Evolutionary conservation across 2,888 invertebrate genomes (phyloP).

Genomic region (Teinopalpus imperialis): DNA sequence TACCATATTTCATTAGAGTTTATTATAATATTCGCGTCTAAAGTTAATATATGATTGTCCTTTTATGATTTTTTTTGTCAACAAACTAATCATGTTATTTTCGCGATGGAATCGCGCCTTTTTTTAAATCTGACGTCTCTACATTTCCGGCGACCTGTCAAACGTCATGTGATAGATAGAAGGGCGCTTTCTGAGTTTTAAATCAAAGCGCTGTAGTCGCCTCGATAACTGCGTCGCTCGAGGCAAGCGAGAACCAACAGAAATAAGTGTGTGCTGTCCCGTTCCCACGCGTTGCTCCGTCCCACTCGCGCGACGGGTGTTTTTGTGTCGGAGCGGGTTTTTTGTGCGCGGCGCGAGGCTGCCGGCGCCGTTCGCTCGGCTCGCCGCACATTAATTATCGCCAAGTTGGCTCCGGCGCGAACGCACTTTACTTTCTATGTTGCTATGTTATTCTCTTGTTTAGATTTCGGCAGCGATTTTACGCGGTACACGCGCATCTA

Average conservation of each 20-base stretch:
- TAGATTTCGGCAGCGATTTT: slow-evolving; percentile 42
- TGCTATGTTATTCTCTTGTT: slow-evolving; percentile 47
- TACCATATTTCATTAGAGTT: no score
- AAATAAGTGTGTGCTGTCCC: slow-evolving; percentile 65
- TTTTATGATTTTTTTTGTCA: neutral
- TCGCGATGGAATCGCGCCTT: slow-evolving; percentile 60
- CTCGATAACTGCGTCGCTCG: slow-evolving; percentile 72
- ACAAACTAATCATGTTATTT: slow-evolving; percentile 22
- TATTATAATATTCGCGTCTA: no score
- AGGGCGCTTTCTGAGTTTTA: slow-evolving; percentile 80
- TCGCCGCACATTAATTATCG: slow-evolving; percentile 77
- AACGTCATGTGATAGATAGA: slow-evolving; percentile 82
- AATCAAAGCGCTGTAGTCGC: slow-evolving; percentile 77
- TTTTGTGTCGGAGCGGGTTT: slow-evolving; percentile 81
- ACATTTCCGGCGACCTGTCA: slow-evolving; percentile 77
- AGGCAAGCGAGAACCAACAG: slow-evolving; percentile 75
- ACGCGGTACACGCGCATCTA: slow-evolving; percentile 19
- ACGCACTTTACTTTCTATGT: slow-evolving; percentile 78
- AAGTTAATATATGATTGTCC: no score
- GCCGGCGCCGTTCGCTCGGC: slow-evolving; percentile 66
- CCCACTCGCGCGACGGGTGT: slow-evolving; percentile 70
- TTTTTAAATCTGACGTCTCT: slow-evolving; percentile 74
- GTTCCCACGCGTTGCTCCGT: slow-evolving; percentile 49
- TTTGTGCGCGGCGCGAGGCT: slow-evolving; percentile 71
- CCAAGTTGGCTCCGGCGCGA: slow-evolving; percentile 68